These are phyloP conservation scores for Myrmecobius fasciatus DNA, from an alignment of 2,113 vertebrate genomes.

Conservation along the genomic window DNA sequence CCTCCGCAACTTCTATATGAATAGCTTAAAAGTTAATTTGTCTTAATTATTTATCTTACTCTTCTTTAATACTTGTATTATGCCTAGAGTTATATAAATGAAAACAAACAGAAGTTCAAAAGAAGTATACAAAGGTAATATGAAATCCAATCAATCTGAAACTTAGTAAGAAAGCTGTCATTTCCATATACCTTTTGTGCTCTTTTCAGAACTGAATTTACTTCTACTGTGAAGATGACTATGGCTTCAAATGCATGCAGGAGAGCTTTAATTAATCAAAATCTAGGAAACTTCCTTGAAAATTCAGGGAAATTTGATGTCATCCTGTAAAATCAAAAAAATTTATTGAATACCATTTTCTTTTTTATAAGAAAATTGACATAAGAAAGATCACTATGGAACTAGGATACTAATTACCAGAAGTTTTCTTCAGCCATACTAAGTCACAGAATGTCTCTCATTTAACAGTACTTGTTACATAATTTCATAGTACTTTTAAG, in stretches of 20 bases:
- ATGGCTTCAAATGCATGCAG: background rate
- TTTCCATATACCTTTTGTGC: background rate
- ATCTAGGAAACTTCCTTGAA: constrained; percentile 2
- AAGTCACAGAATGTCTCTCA: constrained; percentile 53
- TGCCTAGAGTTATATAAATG: background rate
- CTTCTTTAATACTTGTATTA: background rate
- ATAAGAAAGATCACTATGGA: constrained; percentile 36
- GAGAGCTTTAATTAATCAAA: constrained; percentile 40
- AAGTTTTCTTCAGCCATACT: constrained; percentile 32
- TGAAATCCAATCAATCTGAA: background rate
- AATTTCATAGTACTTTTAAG: constrained; percentile 16
- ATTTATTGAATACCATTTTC: constrained; percentile 62
- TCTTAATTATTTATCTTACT: background rate
- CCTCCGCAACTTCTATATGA: background rate
- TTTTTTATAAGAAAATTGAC: constrained; percentile 22
- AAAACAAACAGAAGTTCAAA: background rate
- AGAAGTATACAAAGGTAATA: background rate
- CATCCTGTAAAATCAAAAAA: constrained; percentile 33
- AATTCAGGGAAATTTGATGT: constrained; percentile 54
- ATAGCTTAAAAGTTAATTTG: background rate
- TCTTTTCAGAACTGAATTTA: constrained; percentile 6
- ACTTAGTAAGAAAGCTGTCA: background rate
- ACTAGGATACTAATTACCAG: constrained; percentile 41
- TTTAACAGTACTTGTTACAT: constrained; percentile 15
- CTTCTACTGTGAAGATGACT: background rate